Percentiles rank a stretch among this genome's conserved stretches.
Evolutionary conservation across 1,140 invertebrate species (phyloP).

Genomic region (Aphelinus atriplicis): DNA sequence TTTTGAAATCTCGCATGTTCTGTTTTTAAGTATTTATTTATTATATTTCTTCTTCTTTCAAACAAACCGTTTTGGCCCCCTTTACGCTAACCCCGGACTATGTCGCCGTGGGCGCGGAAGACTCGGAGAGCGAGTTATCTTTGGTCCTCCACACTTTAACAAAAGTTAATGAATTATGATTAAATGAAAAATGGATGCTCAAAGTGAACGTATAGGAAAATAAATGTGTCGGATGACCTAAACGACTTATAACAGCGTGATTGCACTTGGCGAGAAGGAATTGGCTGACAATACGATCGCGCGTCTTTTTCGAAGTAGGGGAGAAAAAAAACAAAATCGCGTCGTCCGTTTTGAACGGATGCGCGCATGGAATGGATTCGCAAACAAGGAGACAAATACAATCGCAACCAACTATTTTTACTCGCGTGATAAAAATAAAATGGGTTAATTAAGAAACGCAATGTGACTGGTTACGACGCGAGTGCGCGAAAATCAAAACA

Average conservation of each 20-base stretch:
- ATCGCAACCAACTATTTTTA: no score
- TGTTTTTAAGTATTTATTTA: no score
- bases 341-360: background rate
- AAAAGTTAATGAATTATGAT: conserved; percentile 2
- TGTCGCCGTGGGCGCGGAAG: conserved; percentile 30
- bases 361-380: background rate
- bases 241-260: background rate
- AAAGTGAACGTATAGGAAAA: background rate
- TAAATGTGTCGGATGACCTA: background rate
- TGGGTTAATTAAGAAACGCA: no score
- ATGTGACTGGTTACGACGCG: no score
- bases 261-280: conserved; percentile 8
- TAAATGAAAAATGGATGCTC: background rate
- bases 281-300: background rate
- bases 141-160: conserved; percentile 30
- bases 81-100: conserved; percentile 29
- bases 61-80: conserved; percentile 36
- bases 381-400: no score
- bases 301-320: background rate
- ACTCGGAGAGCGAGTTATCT: conserved; percentile 36
- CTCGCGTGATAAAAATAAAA: no score
- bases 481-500: no score
- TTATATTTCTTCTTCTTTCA: background rate
- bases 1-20: no score
- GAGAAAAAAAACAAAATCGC: background rate